Evolutionary conservation across 1,140 invertebrate genomes (phyloP).

Genomic region (Heliconius eleuchia): DNA sequence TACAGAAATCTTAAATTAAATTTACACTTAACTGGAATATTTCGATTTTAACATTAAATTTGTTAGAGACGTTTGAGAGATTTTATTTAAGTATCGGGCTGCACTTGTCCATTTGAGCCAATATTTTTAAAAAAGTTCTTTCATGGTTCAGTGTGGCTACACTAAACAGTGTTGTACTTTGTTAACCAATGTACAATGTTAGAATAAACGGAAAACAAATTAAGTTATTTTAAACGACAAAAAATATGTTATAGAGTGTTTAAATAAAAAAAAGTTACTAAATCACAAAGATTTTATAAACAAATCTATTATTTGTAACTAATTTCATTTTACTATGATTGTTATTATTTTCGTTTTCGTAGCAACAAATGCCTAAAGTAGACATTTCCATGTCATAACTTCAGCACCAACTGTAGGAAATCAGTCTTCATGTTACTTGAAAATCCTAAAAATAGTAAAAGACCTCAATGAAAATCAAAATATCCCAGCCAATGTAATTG

Average conservation of each 20-base stretch:
- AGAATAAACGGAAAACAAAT: too few species aligned
- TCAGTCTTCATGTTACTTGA: conserved; percentile 2
- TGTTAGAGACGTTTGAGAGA: too few species aligned
- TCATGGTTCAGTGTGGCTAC: too few species aligned
- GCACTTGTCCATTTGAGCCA: too few species aligned
- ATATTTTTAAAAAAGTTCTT: too few species aligned
- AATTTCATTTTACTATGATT: background rate
- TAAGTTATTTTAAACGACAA: too few species aligned
- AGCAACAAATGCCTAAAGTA: too few species aligned
- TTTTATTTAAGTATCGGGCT: too few species aligned
- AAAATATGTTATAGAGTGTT: too few species aligned
- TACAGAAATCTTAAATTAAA: conserved; percentile 50
- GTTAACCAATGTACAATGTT: too few species aligned
- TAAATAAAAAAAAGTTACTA: background rate
- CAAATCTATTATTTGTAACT: conserved; percentile 16
- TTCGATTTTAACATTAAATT: conserved; percentile 35
- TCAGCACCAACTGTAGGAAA: background rate
- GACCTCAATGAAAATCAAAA: conserved; percentile 36
- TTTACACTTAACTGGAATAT: conserved; percentile 44
- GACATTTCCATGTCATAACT: background rate
- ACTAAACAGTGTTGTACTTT: too few species aligned
- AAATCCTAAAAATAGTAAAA: background rate
- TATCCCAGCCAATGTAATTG: conserved; percentile 34
- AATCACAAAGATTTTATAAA: background rate
- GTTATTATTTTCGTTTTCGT: too few species aligned